phyloP scores from a whole-genome alignment of 2,888 invertebrate genomes.

The Drosophila suboccidentalis region DNA sequence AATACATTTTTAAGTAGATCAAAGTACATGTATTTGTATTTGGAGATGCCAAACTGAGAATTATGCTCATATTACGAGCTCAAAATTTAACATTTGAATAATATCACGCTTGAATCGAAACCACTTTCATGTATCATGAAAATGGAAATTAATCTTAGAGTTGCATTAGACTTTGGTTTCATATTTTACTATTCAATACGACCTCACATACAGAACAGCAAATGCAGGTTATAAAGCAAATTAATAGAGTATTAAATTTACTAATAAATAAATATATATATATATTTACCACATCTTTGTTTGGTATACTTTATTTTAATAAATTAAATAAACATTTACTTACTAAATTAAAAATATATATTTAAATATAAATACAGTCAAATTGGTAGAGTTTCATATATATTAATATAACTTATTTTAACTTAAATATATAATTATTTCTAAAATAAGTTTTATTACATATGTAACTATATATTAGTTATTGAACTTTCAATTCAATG shows the following conservation, averaged over 20 bases:
- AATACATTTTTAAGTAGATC: constrained; percentile 13
- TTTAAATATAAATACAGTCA: no score
- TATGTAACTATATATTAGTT: no score
- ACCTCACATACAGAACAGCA: background rate
- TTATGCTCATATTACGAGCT: background rate
- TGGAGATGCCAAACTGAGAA: background rate
- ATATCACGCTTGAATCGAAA: constrained; percentile 1
- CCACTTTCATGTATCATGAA: background rate
- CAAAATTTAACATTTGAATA: background rate
- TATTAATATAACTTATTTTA: no score
- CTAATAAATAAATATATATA: no score
- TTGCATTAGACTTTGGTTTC: background rate
- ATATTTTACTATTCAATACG: background rate
- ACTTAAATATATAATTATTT: no score
- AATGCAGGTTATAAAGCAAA: no score
- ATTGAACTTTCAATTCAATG: background rate
- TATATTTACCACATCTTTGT: no score
- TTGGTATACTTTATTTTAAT: no score
- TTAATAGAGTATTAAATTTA: no score
- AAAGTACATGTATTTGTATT: constrained; percentile 4
- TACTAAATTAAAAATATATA: no score
- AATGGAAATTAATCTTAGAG: background rate
- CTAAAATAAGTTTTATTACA: background rate
- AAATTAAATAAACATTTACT: no score
- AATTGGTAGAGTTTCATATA: no score